Base-by-base conservation (phyloP, 2,888 invertebrate species). In the Toxonevra muliebris region DNA sequence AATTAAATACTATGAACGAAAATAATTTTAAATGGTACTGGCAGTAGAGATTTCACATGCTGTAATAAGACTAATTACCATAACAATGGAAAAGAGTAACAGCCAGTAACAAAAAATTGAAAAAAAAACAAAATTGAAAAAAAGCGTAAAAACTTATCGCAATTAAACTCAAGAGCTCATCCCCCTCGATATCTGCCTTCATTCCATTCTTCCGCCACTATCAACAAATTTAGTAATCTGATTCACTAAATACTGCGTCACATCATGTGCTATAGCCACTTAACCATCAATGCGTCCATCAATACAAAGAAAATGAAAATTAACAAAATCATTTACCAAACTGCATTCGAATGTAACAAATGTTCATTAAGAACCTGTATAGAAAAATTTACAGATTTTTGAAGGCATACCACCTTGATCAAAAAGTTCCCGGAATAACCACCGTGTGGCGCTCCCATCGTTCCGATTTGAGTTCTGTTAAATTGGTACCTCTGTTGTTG, bases 41-140 rank as follows among this genome's bases (percentile, higher is more conserved):
- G 11, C 15, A n/a, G 48, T 48, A n/a, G 48, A n/a, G 13, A 15
- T 15, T 10, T 13, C 15, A 15, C n/a, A n/a, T 30, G 48, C 52
- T 42, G 61, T 72, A 71, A 71, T 72, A 64, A 61, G 69, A 43
- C 72, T 71, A 72, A 72, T 72, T 72, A 72, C 69, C 69, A 69
- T 64, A 66, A 69, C 69, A 69, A 71, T 61, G 54, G 43, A 12
- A 50, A 48, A 11, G 17, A 5, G 53, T 12, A 13, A 19, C 19
- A 41, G n/a, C n/a, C n/a, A n/a, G n/a, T n/a, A n/a, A n/a, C n/a
- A n/a, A n/a, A n/a, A n/a, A n/a, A n/a, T n/a, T n/a, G n/a, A 13
- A 58, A 13, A 43, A 20, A 30, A 43, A 64, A 55, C 4, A 48
- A 57, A 48, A 57, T 1, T 13, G n/a, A 57, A 52, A 50, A 1